Evolutionary conservation across 2,113 vertebrate species (phyloP).

Genomic region (Seriola quinqueradiata): DNA sequence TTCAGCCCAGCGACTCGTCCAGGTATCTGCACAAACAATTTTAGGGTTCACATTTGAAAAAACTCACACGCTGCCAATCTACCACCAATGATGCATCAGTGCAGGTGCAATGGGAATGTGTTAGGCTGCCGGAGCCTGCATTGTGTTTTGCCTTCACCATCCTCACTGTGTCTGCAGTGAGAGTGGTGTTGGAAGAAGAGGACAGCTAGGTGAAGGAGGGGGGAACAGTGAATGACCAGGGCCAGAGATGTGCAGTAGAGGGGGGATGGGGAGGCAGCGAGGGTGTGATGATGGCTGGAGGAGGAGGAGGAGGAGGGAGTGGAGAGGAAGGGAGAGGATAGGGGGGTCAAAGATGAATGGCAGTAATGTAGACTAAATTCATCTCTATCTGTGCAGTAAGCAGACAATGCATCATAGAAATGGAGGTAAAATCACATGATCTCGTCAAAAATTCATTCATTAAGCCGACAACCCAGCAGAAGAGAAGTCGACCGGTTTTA

Average conservation of each 20-base stretch:
- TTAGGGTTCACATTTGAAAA: slow-evolving; percentile 20
- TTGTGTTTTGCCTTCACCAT: background rate
- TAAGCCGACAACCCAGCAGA: background rate
- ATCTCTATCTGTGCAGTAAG: background rate
- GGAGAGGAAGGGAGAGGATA: background rate
- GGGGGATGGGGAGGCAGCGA: slow-evolving; percentile 36
- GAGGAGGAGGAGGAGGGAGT: background rate
- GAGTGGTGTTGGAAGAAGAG: background rate
- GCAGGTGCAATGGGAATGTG: slow-evolving; percentile 40
- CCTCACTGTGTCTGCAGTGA: background rate
- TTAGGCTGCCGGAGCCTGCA: slow-evolving; percentile 1
- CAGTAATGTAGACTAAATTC: background rate
- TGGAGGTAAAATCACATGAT: background rate
- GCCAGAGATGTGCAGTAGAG: background rate
- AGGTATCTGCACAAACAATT: slow-evolving; percentile 79
- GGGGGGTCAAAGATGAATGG: slow-evolving; percentile 43
- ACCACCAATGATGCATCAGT: slow-evolving; percentile 23
- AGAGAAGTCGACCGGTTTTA: background rate
- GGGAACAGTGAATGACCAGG: slow-evolving; percentile 24
- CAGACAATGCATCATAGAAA: background rate
- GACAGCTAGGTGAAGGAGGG: slow-evolving; percentile 16
- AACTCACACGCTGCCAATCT: background rate
- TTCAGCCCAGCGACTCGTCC: slow-evolving; percentile 85
- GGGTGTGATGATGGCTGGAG: slow-evolving; percentile 35
- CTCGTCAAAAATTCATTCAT: background rate